Conservation (phyloP, 2,888 invertebrate genomes). For the Eremobia ochroleuca region DNA sequence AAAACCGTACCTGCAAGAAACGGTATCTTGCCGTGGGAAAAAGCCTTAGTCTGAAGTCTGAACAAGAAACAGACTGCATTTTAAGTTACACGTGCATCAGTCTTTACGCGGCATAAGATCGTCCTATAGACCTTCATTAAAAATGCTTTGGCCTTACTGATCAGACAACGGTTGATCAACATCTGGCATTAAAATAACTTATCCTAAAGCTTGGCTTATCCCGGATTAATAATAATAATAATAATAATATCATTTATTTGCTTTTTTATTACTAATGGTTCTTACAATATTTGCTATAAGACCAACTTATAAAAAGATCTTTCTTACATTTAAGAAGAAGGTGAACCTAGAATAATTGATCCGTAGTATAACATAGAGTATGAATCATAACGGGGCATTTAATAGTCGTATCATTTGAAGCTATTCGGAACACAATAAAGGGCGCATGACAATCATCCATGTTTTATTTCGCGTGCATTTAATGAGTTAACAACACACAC, state of each 20-base stretch:
- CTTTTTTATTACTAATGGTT: neutral
- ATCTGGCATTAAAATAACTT: neutral
- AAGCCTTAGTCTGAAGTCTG: neutral
- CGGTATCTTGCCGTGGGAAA: too few species aligned
- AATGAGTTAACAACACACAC: constrained; percentile 49
- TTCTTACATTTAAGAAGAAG: neutral
- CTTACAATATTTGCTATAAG: neutral
- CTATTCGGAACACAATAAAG: constrained; percentile 18
- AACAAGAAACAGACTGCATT: neutral
- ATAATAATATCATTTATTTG: too few species aligned
- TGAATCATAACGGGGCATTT: constrained; percentile 28
- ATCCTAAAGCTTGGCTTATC: neutral
- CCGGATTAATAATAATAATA: too few species aligned
- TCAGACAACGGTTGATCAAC: neutral
- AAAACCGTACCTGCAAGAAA: too few species aligned
- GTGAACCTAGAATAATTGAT: neutral
- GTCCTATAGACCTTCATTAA: neutral
- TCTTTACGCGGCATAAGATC: neutral
- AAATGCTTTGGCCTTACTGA: neutral
- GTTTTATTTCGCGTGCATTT: constrained; percentile 47
- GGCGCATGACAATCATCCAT: constrained; percentile 31
- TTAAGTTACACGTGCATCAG: too few species aligned
- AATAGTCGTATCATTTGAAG: constrained; percentile 5
- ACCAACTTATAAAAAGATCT: neutral
- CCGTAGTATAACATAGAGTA: neutral